phyloP scores from a whole-genome alignment of 1,140 invertebrate species.

The Diorhabda carinulata region DNA sequence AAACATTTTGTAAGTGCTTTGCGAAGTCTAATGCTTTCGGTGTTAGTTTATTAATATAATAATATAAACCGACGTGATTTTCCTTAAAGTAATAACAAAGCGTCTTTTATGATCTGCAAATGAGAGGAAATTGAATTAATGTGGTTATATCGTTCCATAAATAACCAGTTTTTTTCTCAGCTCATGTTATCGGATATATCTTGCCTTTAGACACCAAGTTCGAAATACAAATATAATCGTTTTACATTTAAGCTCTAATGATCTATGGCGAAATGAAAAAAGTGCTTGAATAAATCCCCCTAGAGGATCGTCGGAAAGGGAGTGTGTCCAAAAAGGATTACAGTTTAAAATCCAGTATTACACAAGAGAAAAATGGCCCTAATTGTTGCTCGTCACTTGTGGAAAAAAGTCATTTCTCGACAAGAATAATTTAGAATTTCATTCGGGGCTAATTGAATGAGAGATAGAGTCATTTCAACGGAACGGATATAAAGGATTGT shows the following conservation, averaged over 20 bases:
- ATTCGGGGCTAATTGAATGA: background rate
- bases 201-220: too few relatives aligned
- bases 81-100: too few relatives aligned
- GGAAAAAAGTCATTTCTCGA: conserved; percentile 2
- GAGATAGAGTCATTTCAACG: background rate
- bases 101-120: too few relatives aligned
- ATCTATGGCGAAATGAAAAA: background rate
- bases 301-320: background rate
- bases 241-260: background rate
- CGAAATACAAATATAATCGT: background rate
- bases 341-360: conserved; percentile 1
- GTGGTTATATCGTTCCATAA: too few relatives aligned
- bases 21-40: too few relatives aligned
- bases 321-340: background rate
- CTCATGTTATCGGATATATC: too few relatives aligned
- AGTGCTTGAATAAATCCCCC: background rate
- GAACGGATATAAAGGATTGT: background rate
- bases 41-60: too few relatives aligned
- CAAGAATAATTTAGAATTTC: background rate
- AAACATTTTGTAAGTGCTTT: too few relatives aligned
- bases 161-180: too few relatives aligned
- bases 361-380: background rate
- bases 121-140: too few relatives aligned
- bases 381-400: conserved; percentile 2
- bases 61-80: too few relatives aligned